Percentiles rank a stretch among this genome's conserved stretches.
Evolutionary conservation across 2,888 invertebrate species (phyloP).

Genomic region (Didymodactylos carnosus): DNA sequence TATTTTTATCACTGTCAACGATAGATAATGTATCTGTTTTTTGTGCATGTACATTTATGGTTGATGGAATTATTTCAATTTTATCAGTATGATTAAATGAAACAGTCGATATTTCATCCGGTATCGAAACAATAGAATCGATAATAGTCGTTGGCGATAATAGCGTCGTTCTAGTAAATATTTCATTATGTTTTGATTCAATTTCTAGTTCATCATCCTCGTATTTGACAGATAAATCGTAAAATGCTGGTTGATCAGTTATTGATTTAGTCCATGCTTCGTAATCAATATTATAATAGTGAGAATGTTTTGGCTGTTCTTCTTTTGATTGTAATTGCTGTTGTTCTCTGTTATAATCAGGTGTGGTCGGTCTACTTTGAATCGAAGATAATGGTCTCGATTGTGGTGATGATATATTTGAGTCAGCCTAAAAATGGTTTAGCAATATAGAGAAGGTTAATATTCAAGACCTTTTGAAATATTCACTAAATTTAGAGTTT

Average conservation of each 20-base stretch:
- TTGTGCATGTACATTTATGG: background rate
- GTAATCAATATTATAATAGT: background rate
- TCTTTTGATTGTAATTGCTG: too few relatives aligned
- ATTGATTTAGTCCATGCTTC: background rate
- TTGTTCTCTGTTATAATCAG: too few relatives aligned
- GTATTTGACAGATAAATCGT: background rate
- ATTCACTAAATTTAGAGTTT: too few relatives aligned
- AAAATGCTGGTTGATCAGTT: background rate
- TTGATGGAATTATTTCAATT: too few relatives aligned
- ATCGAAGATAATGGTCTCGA: background rate
- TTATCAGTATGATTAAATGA: background rate
- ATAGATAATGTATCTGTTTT: too few relatives aligned
- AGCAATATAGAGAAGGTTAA: too few relatives aligned
- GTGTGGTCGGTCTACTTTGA: background rate
- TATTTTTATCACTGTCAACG: too few relatives aligned
- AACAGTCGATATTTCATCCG: background rate
- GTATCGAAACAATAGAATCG: background rate
- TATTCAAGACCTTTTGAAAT: too few relatives aligned
- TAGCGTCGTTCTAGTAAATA: too few relatives aligned
- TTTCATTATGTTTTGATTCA: background rate
- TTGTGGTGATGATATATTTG: background rate
- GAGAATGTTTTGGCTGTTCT: too few relatives aligned
- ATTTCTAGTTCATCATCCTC: background rate
- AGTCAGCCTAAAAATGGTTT: too few relatives aligned
- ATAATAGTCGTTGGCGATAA: background rate